These are phyloP conservation scores for Dunckerocampus dactyliophorus DNA, from an alignment of 2,113 vertebrate genomes.

Conservation along the genomic window DNA sequence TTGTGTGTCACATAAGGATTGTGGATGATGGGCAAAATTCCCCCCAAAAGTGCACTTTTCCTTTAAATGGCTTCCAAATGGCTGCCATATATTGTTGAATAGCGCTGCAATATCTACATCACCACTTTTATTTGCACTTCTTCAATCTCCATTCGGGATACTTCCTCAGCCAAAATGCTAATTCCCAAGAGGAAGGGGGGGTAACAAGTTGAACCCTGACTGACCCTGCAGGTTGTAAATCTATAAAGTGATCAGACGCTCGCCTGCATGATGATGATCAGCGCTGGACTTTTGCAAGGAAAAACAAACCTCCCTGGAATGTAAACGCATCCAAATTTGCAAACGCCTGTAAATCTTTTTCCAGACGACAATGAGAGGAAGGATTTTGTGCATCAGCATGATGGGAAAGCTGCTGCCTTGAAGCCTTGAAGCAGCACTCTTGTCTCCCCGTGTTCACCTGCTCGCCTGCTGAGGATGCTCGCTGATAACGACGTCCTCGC, in stretches of 20 bases:
- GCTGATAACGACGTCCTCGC: too few species aligned
- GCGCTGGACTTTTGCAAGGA: neutral
- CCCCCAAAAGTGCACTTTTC: too few species aligned
- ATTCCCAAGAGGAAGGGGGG: neutral
- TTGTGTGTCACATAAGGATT: too few species aligned
- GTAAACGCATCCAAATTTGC: constrained; percentile 34
- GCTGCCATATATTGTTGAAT: too few species aligned
- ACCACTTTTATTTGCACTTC: neutral
- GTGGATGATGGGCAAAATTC: too few species aligned
- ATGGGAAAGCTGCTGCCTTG: too few species aligned
- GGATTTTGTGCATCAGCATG: constrained; percentile 6
- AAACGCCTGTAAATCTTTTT: constrained; percentile 40
- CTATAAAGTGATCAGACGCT: constrained; percentile 18
- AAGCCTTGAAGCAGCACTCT: too few species aligned
- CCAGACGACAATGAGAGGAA: constrained; percentile 22
- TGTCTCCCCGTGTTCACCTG: too few species aligned
- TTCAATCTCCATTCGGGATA: neutral
- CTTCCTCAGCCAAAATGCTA: constrained; percentile 4
- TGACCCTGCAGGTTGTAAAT: constrained; percentile 21
- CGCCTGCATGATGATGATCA: constrained; percentile 20
- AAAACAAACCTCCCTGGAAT: constrained; percentile 29
- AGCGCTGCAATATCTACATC: too few species aligned
- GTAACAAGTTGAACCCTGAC: constrained; percentile 4
- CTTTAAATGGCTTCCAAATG: too few species aligned
- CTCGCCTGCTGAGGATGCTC: too few species aligned